Conservation (phyloP, 2,113 vertebrate genomes). For the Aythya baeri region DNA sequence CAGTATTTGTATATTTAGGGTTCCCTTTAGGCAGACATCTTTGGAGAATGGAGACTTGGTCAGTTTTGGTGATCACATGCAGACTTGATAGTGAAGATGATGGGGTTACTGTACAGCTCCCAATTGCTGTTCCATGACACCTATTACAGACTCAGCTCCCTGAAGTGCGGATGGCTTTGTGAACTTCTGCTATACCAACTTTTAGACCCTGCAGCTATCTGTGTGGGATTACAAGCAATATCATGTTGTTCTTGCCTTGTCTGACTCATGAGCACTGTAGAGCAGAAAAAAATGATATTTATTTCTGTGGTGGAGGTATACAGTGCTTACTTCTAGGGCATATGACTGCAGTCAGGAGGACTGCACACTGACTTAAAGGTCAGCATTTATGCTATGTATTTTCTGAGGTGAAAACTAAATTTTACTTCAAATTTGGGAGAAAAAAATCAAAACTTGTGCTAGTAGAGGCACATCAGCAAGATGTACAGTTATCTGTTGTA, state of each 20-base stretch:
- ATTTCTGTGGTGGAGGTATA: not conserved
- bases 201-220: not conserved
- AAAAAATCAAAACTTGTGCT: not conserved
- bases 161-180: not conserved
- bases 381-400: not conserved
- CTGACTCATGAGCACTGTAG: not conserved
- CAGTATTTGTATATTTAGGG: not conserved
- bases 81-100: not conserved
- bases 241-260: not conserved
- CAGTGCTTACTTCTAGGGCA: not conserved
- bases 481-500: not conserved
- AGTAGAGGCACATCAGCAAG: not conserved
- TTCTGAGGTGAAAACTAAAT: not conserved
- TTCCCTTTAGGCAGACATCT: not conserved
- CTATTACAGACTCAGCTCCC: not conserved
- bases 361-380: not conserved
- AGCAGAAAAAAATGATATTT: not conserved
- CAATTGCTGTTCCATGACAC: rapidly evolving
- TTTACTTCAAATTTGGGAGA: not conserved
- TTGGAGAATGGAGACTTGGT: not conserved
- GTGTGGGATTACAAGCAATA: not conserved
- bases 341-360: not conserved
- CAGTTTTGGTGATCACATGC: not conserved
- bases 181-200: not conserved
- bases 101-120: not conserved